Conservation (phyloP, 2,797 vertebrate genomes). For the Triplophysa yarkandensis region DNA sequence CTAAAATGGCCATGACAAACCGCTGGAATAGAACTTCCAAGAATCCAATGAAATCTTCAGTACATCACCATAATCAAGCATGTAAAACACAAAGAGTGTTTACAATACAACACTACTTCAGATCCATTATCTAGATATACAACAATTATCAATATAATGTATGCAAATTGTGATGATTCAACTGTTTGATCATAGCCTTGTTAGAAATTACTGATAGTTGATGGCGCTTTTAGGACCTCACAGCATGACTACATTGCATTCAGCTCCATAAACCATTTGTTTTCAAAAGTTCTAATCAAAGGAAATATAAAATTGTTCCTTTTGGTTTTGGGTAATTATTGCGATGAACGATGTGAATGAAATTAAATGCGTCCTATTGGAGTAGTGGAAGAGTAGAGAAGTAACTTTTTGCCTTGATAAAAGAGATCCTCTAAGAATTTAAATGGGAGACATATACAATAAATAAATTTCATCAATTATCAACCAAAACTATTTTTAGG, state of each 20-base stretch:
- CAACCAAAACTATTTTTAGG: too few species aligned
- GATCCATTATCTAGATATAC: constrained; percentile 52
- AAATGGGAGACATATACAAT: background rate
- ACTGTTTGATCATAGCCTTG: constrained; percentile 47
- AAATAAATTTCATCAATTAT: too few species aligned
- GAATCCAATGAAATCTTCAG: constrained; percentile 57
- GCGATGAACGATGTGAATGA: constrained; percentile 22
- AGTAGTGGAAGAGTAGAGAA: background rate
- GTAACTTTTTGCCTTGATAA: background rate
- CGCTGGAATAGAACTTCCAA: constrained; percentile 61
- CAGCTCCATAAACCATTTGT: constrained; percentile 20
- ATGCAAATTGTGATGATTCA: constrained; percentile 72
- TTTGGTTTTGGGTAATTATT: constrained; percentile 16
- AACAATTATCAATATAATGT: constrained; percentile 53
- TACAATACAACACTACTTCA: constrained; percentile 50
- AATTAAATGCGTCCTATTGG: background rate
- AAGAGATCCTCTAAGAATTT: background rate
- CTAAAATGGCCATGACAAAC: constrained; percentile 68
- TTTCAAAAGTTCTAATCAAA: constrained; percentile 46
- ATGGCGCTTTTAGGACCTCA: constrained; percentile 34
- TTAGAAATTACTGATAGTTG: constrained; percentile 52
- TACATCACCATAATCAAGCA: constrained; percentile 59
- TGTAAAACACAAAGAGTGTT: constrained; percentile 56
- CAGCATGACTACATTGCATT: constrained; percentile 38
- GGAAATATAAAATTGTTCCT: constrained; percentile 19